phyloP scores from a whole-genome alignment of 2,113 vertebrate genomes.

The Ellobius talpinus region DNA sequence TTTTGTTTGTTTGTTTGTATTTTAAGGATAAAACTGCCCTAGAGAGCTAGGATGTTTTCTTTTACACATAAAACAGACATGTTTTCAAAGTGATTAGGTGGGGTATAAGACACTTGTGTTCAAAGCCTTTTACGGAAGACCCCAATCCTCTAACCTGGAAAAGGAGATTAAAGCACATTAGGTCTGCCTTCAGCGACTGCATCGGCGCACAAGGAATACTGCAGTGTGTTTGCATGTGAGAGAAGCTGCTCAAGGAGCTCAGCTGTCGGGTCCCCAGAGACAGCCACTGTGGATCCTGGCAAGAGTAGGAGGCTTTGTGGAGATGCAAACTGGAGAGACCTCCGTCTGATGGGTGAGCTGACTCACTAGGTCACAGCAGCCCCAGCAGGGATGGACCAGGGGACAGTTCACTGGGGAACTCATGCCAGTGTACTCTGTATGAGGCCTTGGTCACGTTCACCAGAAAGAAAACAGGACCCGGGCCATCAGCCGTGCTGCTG shows the following conservation, averaged over 20 bases:
- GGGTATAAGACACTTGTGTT: neutral
- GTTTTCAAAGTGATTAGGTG: neutral
- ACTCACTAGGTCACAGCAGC: neutral
- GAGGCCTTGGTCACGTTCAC: conserved; percentile 30
- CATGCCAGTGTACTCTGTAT: neutral
- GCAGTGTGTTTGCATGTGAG: neutral
- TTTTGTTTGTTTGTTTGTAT: neutral
- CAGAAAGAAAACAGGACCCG: conserved; percentile 24
- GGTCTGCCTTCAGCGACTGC: neutral
- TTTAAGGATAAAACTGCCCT: neutral
- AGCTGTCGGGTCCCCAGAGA: neutral
- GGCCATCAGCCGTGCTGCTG: neutral
- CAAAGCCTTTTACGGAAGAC: conserved; percentile 7
- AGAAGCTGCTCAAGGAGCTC: neutral
- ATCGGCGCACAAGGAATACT: neutral
- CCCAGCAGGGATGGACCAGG: neutral
- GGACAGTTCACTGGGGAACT: neutral
- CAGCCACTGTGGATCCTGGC: neutral
- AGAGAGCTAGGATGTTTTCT: neutral
- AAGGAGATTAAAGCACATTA: neutral
- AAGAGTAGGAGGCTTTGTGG: neutral
- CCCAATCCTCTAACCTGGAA: neutral
- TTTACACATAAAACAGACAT: neutral
- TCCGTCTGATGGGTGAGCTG: neutral
- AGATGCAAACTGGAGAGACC: neutral